A percentile compares a stretch with the other conserved stretches of the same genome.
Evolutionary conservation across 2,888 invertebrate genomes (phyloP).

Genomic region (Dione juno): DNA sequence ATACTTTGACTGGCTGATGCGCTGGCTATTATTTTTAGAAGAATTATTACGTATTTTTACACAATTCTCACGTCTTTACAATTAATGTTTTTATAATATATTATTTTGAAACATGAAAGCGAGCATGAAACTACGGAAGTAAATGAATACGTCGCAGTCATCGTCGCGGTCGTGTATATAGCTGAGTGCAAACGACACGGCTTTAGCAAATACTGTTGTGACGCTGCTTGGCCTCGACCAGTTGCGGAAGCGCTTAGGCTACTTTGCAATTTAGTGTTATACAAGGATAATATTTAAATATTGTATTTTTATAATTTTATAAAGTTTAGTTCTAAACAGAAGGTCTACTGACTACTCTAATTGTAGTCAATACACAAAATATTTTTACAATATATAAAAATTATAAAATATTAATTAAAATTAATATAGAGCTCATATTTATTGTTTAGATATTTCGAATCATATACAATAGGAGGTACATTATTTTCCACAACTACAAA

Average conservation of each 20-base stretch:
- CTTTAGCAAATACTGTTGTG: conserved; percentile 50
- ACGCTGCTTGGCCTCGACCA: conserved; percentile 52
- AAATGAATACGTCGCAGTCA: conserved; percentile 45
- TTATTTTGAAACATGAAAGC: background rate
- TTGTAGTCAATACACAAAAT: too few relatives aligned
- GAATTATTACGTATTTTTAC: too few relatives aligned
- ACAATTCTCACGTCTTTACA: background rate
- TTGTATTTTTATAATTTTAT: background rate
- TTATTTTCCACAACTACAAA: too few relatives aligned
- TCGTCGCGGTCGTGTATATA: conserved; percentile 41
- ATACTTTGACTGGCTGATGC: background rate
- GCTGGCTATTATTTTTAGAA: background rate
- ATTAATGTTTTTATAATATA: background rate
- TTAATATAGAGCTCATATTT: too few relatives aligned
- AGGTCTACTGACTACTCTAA: too few relatives aligned
- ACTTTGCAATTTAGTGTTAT: conserved; percentile 73
- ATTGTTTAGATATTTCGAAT: too few relatives aligned
- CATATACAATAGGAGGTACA: too few relatives aligned
- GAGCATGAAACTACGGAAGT: conserved; percentile 19
- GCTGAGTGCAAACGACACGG: conserved; percentile 36
- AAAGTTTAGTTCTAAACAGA: too few relatives aligned
- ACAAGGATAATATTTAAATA: conserved; percentile 52
- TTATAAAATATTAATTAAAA: too few relatives aligned
- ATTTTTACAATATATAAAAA: too few relatives aligned
- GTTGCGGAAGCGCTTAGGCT: conserved; percentile 75